Percentiles rank a stretch among this genome's conserved stretches.
Conservation (phyloP, 1,140 invertebrate genomes). For the Lepidurus couesii region DNA sequence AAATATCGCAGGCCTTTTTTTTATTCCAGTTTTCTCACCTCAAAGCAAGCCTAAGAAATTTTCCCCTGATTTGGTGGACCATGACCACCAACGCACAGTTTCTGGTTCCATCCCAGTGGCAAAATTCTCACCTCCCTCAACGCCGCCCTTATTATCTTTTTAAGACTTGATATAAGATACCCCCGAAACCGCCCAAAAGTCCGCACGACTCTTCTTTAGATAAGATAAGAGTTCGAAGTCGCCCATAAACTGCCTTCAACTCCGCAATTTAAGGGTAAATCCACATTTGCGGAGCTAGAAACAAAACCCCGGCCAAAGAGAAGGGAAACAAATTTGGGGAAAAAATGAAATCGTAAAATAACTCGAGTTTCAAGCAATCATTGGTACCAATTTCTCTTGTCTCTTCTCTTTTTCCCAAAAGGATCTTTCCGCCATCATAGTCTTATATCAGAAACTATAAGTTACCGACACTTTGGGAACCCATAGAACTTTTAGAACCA, state of each 20-base stretch:
- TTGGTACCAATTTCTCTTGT: constrained; percentile 12
- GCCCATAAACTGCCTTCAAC: constrained; percentile 1
- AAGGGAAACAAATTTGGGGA: not conserved
- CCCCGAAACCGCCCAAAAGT: not conserved
- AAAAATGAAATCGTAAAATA: not conserved
- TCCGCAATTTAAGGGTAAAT: not conserved
- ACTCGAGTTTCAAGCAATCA: not conserved
- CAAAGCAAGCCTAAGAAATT: not conserved
- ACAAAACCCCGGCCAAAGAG: not conserved
- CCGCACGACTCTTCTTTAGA: not conserved
- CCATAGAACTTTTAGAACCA: not conserved
- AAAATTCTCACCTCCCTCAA: constrained; percentile 21
- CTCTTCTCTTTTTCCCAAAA: not conserved
- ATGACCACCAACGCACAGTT: not conserved
- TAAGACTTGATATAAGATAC: constrained; percentile 3
- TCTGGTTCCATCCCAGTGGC: constrained; percentile 7
- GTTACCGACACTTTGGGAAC: not conserved
- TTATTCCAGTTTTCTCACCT: constrained; percentile 11
- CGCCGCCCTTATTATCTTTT: constrained; percentile 21
- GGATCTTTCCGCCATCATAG: not conserved
- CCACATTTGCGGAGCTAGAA: not conserved
- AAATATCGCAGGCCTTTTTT: not conserved
- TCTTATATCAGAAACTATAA: not conserved
- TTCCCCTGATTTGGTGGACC: not conserved
- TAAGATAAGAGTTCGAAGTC: not conserved